Conservation (phyloP, 2,113 vertebrate species). For the Aldabrachelys gigantea region DNA sequence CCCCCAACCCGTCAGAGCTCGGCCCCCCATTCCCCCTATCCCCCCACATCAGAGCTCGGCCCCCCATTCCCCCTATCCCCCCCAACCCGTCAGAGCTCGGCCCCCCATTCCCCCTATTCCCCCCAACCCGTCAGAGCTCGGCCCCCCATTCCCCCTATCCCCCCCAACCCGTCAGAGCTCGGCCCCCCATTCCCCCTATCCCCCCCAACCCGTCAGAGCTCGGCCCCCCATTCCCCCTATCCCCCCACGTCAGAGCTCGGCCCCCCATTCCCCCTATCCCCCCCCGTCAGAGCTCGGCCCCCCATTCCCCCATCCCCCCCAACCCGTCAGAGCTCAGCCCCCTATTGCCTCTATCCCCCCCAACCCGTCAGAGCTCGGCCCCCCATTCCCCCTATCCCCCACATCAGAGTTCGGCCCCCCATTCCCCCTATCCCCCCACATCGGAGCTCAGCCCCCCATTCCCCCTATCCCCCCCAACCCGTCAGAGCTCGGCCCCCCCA, state of each 20-base stretch:
- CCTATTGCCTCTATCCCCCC: too few species aligned
- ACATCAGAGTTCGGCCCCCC: too few species aligned
- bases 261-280: background rate
- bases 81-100: background rate
- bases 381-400: background rate
- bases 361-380: too few species aligned
- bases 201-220: background rate
- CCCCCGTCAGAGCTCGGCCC: accelerated
- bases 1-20: background rate
- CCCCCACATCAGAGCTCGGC: background rate
- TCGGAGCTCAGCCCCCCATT: too few species aligned
- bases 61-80: background rate
- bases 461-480: background rate
- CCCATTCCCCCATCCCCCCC: background rate
- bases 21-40: background rate
- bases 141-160: background rate
- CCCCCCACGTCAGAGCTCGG: background rate
- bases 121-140: too few species aligned
- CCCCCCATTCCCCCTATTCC: background rate
- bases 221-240: background rate
- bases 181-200: background rate
- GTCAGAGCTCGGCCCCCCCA: accelerated
- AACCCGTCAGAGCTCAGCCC: too few species aligned
- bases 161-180: background rate
- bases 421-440: too few species aligned